Conservation (phyloP, 2,113 vertebrate species). For the Puffinus mauretanicus region DNA sequence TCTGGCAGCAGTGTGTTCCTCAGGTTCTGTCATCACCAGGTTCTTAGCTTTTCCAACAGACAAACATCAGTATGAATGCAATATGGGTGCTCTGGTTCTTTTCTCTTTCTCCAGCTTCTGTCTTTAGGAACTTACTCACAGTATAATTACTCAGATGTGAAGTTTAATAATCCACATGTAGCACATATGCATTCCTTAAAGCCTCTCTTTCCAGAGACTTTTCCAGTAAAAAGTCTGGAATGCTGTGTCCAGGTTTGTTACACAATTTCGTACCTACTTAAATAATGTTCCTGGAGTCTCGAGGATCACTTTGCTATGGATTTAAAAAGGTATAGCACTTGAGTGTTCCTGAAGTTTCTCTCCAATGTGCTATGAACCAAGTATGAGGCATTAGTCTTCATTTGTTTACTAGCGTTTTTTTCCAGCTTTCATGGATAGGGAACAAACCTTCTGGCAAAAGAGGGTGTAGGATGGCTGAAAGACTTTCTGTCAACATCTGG, state of each 20-base stretch:
- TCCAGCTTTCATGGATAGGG: not conserved
- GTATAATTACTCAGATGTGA: not conserved
- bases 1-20: not conserved
- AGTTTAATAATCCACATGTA: not conserved
- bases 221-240: not conserved
- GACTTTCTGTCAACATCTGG: not conserved
- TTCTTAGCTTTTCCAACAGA: not conserved
- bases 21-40: not conserved
- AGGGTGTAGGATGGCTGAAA: not conserved
- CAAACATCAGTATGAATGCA: not conserved
- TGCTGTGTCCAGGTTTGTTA: not conserved
- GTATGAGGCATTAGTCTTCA: not conserved
- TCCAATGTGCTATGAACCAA: not conserved
- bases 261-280: not conserved
- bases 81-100: not conserved
- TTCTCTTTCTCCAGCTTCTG: not conserved
- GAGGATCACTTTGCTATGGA: not conserved
- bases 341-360: not conserved
- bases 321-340: not conserved
- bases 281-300: not conserved
- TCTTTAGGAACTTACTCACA: not conserved
- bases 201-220: not conserved
- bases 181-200: not conserved
- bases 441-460: not conserved
- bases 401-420: not conserved